Evolutionary conservation across 2,888 invertebrate species (phyloP).

Genomic region (Yponomeuta evonymella): DNA sequence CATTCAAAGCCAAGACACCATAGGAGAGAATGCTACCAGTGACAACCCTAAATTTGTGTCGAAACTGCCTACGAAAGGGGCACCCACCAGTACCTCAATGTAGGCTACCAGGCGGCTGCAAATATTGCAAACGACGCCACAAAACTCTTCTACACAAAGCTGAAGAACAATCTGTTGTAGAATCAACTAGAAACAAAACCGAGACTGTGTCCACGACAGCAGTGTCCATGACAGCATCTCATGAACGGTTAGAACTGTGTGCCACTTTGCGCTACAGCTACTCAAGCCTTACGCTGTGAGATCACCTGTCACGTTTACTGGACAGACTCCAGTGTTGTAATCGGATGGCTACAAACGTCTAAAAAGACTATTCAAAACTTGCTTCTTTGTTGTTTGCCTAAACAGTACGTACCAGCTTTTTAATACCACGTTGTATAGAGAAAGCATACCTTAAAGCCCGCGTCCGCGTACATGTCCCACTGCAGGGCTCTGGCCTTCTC

Average conservation of each 20-base stretch:
- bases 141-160: conserved; percentile 2
- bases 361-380: no score
- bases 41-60: background rate
- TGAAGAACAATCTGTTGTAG: background rate
- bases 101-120: conserved; percentile 6
- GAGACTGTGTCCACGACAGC: background rate
- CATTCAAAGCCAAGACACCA: conserved; percentile 1
- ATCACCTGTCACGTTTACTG: no score
- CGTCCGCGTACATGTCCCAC: no score
- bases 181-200: background rate
- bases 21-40: background rate
- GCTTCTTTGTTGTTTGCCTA: no score
- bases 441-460: conserved; percentile 89
- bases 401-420: no score
- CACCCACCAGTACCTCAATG: background rate
- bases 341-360: no score
- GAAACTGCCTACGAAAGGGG: background rate
- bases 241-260: no score
- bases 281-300: no score
- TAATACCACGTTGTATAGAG: no score
- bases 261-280: no score
- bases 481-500: no score
- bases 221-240: background rate
- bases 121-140: conserved; percentile 1
- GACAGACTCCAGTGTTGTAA: no score